These are phyloP conservation scores for Chaetorhynchus papuensis DNA, from an alignment of 2,113 vertebrate genomes.

Conservation along the genomic window DNA sequence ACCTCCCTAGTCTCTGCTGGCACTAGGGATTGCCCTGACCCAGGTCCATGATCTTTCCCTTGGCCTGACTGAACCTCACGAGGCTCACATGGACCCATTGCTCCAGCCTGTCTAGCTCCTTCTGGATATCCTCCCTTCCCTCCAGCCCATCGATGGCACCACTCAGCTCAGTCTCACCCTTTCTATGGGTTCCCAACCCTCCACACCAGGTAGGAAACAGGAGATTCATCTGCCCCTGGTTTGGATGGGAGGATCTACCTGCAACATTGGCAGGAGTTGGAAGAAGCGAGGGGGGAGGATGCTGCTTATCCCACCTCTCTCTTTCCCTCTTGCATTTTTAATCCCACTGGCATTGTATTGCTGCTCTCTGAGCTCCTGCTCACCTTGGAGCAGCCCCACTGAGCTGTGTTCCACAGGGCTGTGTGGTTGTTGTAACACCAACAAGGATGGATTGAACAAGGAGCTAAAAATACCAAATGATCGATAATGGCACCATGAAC, in stretches of 20 bases:
- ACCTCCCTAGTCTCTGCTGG: neutral
- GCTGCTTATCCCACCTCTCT: neutral
- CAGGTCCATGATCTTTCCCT: neutral
- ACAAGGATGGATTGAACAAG: neutral
- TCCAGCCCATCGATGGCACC: fast-evolving
- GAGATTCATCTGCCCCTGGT: neutral
- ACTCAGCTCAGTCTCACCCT: neutral
- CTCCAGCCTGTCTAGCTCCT: neutral
- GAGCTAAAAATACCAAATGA: conserved; percentile 66
- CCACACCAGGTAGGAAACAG: neutral
- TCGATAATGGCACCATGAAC: neutral
- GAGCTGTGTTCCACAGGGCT: neutral
- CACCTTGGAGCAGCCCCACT: neutral
- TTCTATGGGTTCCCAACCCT: neutral
- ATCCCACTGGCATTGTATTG: neutral
- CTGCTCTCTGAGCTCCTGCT: neutral
- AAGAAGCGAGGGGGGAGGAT: neutral
- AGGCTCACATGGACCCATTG: neutral
- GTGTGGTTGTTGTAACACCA: neutral
- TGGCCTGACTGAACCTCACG: neutral
- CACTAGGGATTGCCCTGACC: too few species aligned
- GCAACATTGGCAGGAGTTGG: neutral
- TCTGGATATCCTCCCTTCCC: neutral
- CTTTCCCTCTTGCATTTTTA: neutral
- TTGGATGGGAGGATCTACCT: neutral